Base-by-base conservation (phyloP, 2,797 vertebrate species). In the Enteromius trimaculatus region DNA sequence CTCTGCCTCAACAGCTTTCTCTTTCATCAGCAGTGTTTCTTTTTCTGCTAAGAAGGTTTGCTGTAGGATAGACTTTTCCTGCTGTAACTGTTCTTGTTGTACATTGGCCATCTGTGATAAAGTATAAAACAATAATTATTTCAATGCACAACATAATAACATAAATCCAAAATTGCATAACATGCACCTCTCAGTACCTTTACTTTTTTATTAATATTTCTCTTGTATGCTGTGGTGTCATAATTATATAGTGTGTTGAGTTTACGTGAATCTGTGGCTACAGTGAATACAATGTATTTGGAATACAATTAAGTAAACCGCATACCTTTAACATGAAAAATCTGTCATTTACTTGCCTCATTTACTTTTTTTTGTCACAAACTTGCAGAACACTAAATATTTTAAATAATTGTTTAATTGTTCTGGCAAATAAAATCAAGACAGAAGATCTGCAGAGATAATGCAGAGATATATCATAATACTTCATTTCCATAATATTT, bases 1-100 rank as follows among this genome's bases (percentile, higher is more conserved):
- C 93, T 98, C 97, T 34, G 96, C 95, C 89, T 98, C 97, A 0
- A 99, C 94, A 17, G 95, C 92, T 85, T 93, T 96, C 84, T 99
- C 97, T 87, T 95, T 96, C 87, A 96, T 96, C 82, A 98, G 78
- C 84, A 99, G 87, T 23, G 91, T 87, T 0, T 98, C 96, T 84
- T 98, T 99, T 89, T 99, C 97, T 0, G 93, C 93, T 44, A 96
- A 89, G 93, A 99, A 98, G 1, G 93, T 95, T 90, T 96, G 92
- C 89, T 98, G 96, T 19, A 99, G 94, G 4, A 93, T 89, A 81
- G 94, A 94, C 0, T 97, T 97, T 93, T 99, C 95, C 86, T 98
- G 96, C 26, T 95, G 92, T 39, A 97, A 95, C 91, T 99, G 95
- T 62, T 95, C 96, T 90, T 96, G 94, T 87, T 97, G 96, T 34